Percentiles rank a stretch among this genome's conserved stretches.
phyloP scores from a whole-genome alignment of 2,113 vertebrate species.

The Cichladusa arquata region DNA sequence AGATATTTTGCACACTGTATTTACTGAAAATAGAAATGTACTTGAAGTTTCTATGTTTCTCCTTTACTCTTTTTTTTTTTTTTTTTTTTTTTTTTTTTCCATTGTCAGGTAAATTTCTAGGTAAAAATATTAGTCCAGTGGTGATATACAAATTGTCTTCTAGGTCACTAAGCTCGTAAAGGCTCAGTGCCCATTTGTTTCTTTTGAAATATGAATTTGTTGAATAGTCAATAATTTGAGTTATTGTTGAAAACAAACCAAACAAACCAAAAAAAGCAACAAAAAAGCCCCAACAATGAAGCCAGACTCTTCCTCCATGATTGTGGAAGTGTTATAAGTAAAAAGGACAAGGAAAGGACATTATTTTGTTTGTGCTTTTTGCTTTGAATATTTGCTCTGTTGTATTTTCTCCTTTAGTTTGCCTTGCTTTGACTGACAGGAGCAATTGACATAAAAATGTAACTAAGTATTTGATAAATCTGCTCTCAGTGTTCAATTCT shows the following conservation, averaged over 20 bases:
- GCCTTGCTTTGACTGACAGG: not conserved
- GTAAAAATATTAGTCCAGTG: not conserved
- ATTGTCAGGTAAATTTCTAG: not conserved
- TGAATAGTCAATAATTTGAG: not conserved
- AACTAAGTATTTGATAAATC: conserved; percentile 6
- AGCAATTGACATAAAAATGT: not conserved
- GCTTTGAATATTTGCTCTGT: not conserved
- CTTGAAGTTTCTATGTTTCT: not conserved
- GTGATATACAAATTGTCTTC: not conserved
- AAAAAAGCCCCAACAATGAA: not conserved
- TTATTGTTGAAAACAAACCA: not conserved
- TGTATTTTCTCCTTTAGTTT: not conserved
- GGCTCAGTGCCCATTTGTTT: not conserved
- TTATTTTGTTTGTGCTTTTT: not conserved
- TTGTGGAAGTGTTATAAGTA: not conserved
- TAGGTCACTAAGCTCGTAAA: not conserved
- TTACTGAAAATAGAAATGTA: not conserved
- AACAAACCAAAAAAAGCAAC: accelerated
- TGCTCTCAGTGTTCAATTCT: not conserved
- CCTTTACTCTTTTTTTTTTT: not conserved
- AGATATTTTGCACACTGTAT: not conserved
- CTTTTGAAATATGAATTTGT: not conserved
- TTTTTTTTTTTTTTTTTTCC: not conserved
- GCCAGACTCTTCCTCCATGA: not conserved
- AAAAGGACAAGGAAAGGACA: not conserved